Evolutionary conservation across 1,140 invertebrate genomes (phyloP).

Genomic region (Leptinotarsa lineolata): DNA sequence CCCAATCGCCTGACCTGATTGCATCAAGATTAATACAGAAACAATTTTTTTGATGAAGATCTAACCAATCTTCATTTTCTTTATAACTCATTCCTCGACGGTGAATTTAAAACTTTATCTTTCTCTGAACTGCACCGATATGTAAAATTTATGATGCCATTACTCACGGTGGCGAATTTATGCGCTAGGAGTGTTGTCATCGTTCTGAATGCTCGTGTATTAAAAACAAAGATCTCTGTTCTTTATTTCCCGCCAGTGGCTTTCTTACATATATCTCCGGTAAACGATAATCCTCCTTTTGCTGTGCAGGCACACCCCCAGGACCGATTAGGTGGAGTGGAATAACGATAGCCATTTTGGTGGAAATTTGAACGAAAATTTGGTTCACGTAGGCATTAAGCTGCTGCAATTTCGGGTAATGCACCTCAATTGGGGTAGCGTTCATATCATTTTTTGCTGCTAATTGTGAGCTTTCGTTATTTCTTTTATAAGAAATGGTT

Average conservation of each 20-base stretch:
- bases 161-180: neutral
- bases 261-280: neutral
- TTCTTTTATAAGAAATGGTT: too few relatives aligned
- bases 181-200: neutral
- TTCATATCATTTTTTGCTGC: too few relatives aligned
- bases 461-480: too few relatives aligned
- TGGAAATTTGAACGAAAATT: neutral
- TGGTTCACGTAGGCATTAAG: too few relatives aligned
- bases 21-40: too few relatives aligned
- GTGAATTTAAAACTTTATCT: neutral
- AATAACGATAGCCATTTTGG: neutral
- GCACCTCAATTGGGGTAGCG: too few relatives aligned
- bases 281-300: neutral
- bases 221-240: neutral
- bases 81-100: neutral
- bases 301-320: neutral
- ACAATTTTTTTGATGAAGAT: too few relatives aligned
- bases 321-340: neutral
- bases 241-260: neutral
- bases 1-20: too few relatives aligned
- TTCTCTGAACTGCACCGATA: neutral
- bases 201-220: neutral
- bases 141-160: neutral
- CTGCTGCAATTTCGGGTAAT: too few relatives aligned
- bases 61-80: neutral